Evolutionary conservation across 2,113 vertebrate species (phyloP), one percentile per base, ranked within the genome.

Genomic region (Nicator chloris): DNA sequence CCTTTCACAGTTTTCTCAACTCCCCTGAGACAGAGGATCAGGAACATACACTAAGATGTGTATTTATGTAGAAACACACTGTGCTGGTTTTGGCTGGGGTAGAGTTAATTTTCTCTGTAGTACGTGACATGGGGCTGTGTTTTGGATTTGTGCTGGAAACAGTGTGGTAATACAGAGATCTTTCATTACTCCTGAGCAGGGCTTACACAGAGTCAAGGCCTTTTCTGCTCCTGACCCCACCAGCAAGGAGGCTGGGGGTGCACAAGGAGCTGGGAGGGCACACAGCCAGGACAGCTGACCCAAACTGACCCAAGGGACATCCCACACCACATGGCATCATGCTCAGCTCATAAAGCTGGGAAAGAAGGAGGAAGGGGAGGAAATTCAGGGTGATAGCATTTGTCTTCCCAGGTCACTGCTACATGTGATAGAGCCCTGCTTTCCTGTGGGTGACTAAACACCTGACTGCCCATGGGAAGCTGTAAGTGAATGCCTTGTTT

Each of bases 281-380:
- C 60, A 78, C 17, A 72, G 45, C 28, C 22, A 26, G 24, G 21
- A 35, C 53, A 72, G 35, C 4, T 90, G 64, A 72, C 26, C 47
- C 28, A 47, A 68, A 0, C 3, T 56, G 23, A 61, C 23, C 11
- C 31, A n/a, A 49, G 19, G 35, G 26, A 15, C 26, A 86, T 50
- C 49, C 23, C 61, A n/a, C 28, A 73, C 4, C 8, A 21, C 3
- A 2, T n/a, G 27, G 13, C 0, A 0, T 39, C 6, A 1, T 56
- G 13, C 6, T 56, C 27, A 75, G 31, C 19, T 0, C 0, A 33
- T 30, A 44, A 68, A 75, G 4, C 15, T 50, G 35, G 6, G 12
- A 27, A 54, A 61, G 9, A 60, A 64, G 9, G 44, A 47, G 12
- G 21, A 69, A 3, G 8, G 9, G 10, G 4, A 44, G 8, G 23